These are phyloP conservation scores for Xylota sylvarum DNA, from an alignment of 2,888 invertebrate species.

Conservation along the genomic window DNA sequence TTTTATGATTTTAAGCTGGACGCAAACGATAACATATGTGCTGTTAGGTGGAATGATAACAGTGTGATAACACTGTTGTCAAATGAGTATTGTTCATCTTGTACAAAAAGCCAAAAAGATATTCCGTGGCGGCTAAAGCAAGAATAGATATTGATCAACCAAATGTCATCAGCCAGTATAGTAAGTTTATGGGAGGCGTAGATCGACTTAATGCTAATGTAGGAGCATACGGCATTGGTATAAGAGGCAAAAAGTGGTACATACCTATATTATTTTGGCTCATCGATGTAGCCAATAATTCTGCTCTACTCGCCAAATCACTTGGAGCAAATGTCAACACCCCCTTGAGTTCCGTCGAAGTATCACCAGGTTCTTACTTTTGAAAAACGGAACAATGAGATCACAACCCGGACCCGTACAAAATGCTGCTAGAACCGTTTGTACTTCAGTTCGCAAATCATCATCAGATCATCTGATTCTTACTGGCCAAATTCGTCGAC, in stretches of 20 bases:
- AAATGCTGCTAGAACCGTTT: neutral
- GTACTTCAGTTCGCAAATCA: neutral
- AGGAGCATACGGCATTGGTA: conserved; percentile 7
- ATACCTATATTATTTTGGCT: conserved; percentile 16
- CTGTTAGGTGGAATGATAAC: conserved; percentile 22
- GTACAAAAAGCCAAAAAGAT: no score
- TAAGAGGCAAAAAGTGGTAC: conserved; percentile 21
- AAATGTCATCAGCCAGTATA: neutral
- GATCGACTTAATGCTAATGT: neutral
- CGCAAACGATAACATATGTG: conserved; percentile 12
- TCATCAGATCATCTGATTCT: neutral
- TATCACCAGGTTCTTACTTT: neutral
- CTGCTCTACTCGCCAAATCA: conserved; percentile 9
- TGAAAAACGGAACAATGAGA: neutral
- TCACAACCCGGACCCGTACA: neutral
- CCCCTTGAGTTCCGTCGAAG: neutral
- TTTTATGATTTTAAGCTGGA: conserved; percentile 12
- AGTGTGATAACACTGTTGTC: conserved; percentile 20
- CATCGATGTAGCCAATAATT: conserved; percentile 10
- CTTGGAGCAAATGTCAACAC: neutral
- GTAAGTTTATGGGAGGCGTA: conserved; percentile 1
- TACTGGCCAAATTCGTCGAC: neutral
- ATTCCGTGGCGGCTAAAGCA: neutral
- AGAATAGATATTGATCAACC: conserved; percentile 13
- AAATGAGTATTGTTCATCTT: neutral